Evolutionary conservation across 2,888 invertebrate species (phyloP).

Genomic region (Onthophagus sagittarius): DNA sequence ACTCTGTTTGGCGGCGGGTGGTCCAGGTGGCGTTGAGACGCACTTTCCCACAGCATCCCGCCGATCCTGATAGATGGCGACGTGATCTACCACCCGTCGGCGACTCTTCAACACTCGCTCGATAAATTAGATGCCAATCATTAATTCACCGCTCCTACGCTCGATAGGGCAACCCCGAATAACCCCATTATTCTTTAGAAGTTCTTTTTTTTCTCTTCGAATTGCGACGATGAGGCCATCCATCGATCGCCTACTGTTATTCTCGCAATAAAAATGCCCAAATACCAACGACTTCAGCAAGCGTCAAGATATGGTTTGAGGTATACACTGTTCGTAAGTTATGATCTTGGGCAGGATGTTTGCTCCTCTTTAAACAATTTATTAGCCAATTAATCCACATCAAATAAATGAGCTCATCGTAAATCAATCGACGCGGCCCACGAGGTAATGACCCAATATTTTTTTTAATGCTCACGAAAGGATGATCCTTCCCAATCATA

Average conservation of each 20-base stretch:
- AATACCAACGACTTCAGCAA: not conserved
- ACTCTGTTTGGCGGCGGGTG: constrained; percentile 42
- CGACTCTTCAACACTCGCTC: constrained; percentile 37
- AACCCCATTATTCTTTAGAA: constrained; percentile 12
- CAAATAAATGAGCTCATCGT: not conserved
- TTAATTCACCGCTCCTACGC: constrained; percentile 18
- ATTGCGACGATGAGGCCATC: constrained; percentile 9
- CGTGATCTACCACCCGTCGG: constrained; percentile 44
- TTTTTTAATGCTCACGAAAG: not conserved
- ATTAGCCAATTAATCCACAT: constrained; percentile 4
- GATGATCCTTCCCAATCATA: not conserved
- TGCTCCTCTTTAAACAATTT: constrained; percentile 9
- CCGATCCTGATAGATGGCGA: constrained; percentile 43
- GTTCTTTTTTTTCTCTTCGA: constrained; percentile 5
- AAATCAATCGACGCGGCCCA: not conserved
- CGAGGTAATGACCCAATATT: not conserved
- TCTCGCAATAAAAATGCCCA: not conserved
- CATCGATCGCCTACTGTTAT: not conserved
- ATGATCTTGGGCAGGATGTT: constrained; percentile 7
- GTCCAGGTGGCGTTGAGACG: constrained; percentile 44
- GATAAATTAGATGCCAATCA: constrained; percentile 35
- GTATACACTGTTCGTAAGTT: not conserved
- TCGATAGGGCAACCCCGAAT: not conserved
- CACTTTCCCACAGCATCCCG: constrained; percentile 42
- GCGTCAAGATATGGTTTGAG: not conserved